Evolutionary conservation across 1,140 invertebrate species (phyloP).

Genomic region (Semibalanus balanoides): DNA sequence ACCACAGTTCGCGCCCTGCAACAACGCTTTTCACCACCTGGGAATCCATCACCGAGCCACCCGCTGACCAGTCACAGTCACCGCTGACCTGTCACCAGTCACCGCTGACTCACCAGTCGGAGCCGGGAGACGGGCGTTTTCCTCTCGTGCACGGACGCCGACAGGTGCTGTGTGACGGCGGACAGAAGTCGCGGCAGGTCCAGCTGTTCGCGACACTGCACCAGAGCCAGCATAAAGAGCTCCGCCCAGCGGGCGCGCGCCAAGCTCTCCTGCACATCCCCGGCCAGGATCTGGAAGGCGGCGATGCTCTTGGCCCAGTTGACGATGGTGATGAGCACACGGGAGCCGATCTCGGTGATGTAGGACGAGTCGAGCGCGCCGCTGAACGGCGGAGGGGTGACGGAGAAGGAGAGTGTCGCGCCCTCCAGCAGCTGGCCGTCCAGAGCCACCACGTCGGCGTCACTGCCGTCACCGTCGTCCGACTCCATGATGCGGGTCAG

Average conservation of each 20-base stretch:
- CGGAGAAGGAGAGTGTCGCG: not conserved
- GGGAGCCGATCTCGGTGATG: slow-evolving; percentile 6
- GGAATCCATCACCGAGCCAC: too few species aligned
- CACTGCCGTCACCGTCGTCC: not conserved
- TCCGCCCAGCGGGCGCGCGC: not conserved
- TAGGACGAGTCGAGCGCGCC: not conserved
- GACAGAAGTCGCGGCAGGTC: not conserved
- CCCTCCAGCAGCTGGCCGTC: not conserved
- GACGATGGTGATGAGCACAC: slow-evolving; percentile 5
- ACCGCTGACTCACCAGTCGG: not conserved
- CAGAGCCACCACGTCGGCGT: not conserved
- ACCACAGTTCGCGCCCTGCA: too few species aligned
- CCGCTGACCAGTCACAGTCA: too few species aligned
- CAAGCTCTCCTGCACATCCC: slow-evolving; percentile 1
- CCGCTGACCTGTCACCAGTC: too few species aligned
- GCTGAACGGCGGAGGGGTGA: not conserved
- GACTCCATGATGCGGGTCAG: not conserved
- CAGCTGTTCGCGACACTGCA: not conserved
- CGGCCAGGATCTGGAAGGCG: slow-evolving; percentile 3
- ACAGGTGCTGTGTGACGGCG: not conserved
- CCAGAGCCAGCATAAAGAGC: not conserved
- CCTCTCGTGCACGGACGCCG: not conserved
- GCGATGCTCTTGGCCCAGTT: slow-evolving; percentile 5
- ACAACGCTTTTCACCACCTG: too few species aligned
- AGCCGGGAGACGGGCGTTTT: not conserved